Base-by-base conservation (phyloP, 2,113 vertebrate species). In the pig (Sus scrofa) region DNA sequence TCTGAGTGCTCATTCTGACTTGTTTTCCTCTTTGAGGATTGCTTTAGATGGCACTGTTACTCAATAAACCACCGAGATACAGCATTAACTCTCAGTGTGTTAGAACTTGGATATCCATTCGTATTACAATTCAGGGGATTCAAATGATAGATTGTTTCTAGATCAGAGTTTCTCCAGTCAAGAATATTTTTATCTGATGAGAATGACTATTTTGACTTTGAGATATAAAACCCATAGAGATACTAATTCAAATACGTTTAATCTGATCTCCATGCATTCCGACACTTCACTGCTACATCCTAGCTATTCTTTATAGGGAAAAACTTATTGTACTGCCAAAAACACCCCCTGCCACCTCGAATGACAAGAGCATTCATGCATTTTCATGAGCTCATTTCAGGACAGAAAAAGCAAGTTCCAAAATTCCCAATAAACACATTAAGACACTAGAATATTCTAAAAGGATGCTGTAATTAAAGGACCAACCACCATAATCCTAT, bases 131-230 rank as follows among this genome's bases (percentile, higher is more conserved):
- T 97, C 96, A 97, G 5, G 89, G 98, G 56, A 98, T 98, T 98
- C 96, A 98, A 98, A 98, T 96, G 96, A 98, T 94, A 98, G 94
- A 98, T 97, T 97, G 96, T 98, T 98, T 98, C 97, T 98, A 96
- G 86, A 97, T 98, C 90, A 97, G 89, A 98, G 91, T 97, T 98
- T 98, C 98, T 98, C 92, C 85, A 97, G 97, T 97, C 97, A 98
- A 98, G 97, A 98, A 98, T 98, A 98, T 97, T 98, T 97, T 98
- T 95, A 98, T 97, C 97, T 98, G 98, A 98, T 97, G 96, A 98
- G 97, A 98, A 98, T 96, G 95, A 98, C 96, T 98, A 96, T 97
- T 98, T 98, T 97, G 96, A 96, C 98, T 98, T 98, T 97, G 97
- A 98, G 97, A 98, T 93, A 98, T 95, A 98, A 98, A 98, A 97